phyloP scores from a whole-genome alignment of 2,797 vertebrate genomes.

The Alosa sapidissima region DNA sequence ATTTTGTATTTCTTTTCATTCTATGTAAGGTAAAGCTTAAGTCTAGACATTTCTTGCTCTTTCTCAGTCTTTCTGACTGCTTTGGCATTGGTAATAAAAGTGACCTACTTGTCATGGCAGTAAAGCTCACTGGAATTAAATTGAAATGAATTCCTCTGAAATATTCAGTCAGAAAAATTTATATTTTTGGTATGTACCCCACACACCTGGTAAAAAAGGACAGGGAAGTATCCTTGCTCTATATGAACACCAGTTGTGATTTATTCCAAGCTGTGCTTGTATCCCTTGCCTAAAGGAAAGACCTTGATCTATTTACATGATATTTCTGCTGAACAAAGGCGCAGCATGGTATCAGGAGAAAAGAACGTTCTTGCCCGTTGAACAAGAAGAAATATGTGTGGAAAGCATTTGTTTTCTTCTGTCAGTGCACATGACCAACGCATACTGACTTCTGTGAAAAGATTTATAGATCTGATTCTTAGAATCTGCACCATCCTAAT shows the following conservation, averaged over 20 bases:
- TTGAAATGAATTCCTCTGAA: too few relatives aligned
- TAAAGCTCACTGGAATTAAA: too few relatives aligned
- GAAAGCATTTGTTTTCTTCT: constrained; percentile 11
- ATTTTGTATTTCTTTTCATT: too few relatives aligned
- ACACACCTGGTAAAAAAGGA: not conserved
- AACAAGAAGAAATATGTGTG: not conserved
- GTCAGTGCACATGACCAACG: not conserved
- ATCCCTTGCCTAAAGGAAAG: not conserved
- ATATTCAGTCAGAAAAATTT: too few relatives aligned
- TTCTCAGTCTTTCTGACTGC: too few relatives aligned
- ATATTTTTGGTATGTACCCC: not conserved
- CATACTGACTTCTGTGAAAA: not conserved
- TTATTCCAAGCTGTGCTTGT: not conserved
- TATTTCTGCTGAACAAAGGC: not conserved
- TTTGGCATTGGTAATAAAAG: too few relatives aligned
- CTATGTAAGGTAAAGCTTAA: too few relatives aligned
- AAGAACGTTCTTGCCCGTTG: not conserved
- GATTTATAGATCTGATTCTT: constrained; percentile 9
- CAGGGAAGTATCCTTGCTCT: constrained; percentile 2
- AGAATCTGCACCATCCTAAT: constrained; percentile 18
- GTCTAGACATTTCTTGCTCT: too few relatives aligned
- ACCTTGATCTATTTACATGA: constrained; percentile 16
- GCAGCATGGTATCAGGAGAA: not conserved
- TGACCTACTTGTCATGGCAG: too few relatives aligned
- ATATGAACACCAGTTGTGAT: not conserved